Evolutionary conservation across 2,113 vertebrate genomes (phyloP).

Genomic region (Anoura caudifer): DNA sequence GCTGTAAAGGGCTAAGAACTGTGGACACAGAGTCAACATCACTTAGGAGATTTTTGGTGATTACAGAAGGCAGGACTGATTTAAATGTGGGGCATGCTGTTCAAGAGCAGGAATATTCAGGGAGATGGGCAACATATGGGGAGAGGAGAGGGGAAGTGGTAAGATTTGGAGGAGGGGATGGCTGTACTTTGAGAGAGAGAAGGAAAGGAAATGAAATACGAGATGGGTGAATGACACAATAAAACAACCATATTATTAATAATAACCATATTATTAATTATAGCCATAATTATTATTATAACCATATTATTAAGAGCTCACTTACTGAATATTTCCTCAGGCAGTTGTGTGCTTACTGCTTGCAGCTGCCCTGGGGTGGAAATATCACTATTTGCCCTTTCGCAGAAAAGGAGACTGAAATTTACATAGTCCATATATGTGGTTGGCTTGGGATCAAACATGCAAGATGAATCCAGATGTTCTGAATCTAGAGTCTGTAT

Average conservation of each 20-base stretch:
- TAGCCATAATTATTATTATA: no score
- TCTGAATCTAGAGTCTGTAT: not conserved
- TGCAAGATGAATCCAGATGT: not conserved
- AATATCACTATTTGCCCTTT: not conserved
- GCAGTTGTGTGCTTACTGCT: not conserved
- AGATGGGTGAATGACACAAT: not conserved
- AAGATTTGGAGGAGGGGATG: not conserved
- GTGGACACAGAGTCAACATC: not conserved
- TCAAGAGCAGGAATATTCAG: not conserved
- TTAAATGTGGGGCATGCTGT: not conserved
- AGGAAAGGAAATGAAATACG: not conserved
- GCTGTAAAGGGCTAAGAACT: no score
- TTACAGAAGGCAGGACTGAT: not conserved
- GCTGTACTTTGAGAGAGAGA: not conserved
- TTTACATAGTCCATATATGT: not conserved
- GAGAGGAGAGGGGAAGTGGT: no score
- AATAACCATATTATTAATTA: no score
- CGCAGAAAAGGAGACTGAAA: not conserved
- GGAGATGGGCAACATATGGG: not conserved
- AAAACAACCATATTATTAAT: not conserved
- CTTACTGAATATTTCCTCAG: not conserved
- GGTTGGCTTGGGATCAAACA: not conserved
- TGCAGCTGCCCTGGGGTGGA: not conserved
- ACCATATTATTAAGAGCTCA: not conserved
- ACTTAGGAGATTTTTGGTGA: not conserved